Conservation (phyloP, 2,888 invertebrate species). For the Clepsis dumicolana region DNA sequence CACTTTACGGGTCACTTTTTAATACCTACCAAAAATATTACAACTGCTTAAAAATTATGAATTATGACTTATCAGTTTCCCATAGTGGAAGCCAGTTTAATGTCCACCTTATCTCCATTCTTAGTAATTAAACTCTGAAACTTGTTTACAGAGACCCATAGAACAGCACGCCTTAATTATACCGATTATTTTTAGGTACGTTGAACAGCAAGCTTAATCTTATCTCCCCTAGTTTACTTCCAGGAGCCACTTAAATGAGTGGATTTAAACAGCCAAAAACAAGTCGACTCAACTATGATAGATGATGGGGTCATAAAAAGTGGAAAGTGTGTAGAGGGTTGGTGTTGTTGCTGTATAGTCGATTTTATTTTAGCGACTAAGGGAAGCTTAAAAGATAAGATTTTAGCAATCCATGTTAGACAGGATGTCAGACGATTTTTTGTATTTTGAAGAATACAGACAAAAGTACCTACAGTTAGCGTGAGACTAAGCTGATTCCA, state of each 20-base stretch:
- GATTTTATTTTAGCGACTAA: constrained; percentile 1
- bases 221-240: constrained; percentile 71
- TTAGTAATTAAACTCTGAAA: constrained; percentile 39
- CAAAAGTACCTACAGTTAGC: too few species aligned
- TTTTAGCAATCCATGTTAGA: neutral
- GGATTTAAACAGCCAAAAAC: constrained; percentile 50
- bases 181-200: constrained; percentile 59
- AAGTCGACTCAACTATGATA: constrained; percentile 51
- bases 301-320: constrained; percentile 47
- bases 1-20: too few species aligned
- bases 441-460: neutral
- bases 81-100: neutral
- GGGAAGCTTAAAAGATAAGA: neutral
- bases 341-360: neutral
- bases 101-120: constrained; percentile 33
- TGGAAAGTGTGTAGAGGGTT: constrained; percentile 28
- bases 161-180: constrained; percentile 55
- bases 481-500: too few species aligned
- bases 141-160: constrained; percentile 11
- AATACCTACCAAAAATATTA: neutral
- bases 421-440: neutral
- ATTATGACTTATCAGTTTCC: constrained; percentile 4
- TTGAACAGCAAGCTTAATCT: constrained; percentile 58
- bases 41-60: neutral
- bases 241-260: constrained; percentile 60